These are phyloP conservation scores for Malurus elegans DNA, from an alignment of 2,113 vertebrate species.

Conservation along the genomic window DNA sequence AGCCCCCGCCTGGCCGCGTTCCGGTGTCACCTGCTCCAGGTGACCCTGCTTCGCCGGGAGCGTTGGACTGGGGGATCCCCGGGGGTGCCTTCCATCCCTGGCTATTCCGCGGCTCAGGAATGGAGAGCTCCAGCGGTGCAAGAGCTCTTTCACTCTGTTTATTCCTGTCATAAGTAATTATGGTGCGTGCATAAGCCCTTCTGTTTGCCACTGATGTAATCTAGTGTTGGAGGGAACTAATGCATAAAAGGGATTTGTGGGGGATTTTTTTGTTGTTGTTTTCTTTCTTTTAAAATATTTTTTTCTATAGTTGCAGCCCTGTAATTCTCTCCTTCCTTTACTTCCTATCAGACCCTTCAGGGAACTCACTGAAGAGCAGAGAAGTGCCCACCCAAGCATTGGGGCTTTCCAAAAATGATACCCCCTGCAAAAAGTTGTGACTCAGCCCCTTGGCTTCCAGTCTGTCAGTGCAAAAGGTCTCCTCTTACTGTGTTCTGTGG, in stretches of 20 bases:
- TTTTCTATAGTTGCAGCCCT: accelerated
- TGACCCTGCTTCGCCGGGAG: neutral
- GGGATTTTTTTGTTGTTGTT: neutral
- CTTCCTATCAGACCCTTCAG: accelerated
- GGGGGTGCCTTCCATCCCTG: neutral
- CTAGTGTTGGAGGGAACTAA: neutral
- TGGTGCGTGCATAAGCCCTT: accelerated
- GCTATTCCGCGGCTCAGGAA: accelerated
- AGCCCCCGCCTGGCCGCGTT: neutral
- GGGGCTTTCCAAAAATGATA: neutral
- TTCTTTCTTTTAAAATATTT: neutral
- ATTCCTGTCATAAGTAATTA: neutral
- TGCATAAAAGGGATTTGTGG: neutral
- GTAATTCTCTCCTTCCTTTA: accelerated
- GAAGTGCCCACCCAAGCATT: too few species aligned
- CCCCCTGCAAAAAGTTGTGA: neutral
- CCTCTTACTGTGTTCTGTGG: neutral
- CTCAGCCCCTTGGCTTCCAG: neutral
- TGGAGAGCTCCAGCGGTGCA: too few species aligned
- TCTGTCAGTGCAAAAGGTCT: neutral
- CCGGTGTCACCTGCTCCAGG: neutral
- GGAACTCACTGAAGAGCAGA: neutral
- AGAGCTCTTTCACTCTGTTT: neutral
- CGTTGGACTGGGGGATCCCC: too few species aligned
- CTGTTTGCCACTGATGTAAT: neutral